Evolutionary conservation across 2,797 vertebrate species (phyloP).

Genomic region (Gouania willdenowi): DNA sequence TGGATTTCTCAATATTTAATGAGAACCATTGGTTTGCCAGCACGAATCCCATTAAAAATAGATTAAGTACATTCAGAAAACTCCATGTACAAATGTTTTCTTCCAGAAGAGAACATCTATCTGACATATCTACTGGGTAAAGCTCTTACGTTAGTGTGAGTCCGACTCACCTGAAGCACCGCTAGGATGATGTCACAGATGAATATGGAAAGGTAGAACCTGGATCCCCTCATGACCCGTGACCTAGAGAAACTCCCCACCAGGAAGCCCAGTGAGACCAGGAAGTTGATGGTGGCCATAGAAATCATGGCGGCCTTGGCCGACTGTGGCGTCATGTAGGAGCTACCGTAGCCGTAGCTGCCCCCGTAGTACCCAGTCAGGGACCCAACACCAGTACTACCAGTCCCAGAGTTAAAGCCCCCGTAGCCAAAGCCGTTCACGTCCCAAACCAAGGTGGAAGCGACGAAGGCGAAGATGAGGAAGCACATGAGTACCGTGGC

Average conservation of each 20-base stretch:
- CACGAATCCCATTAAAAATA: too few relatives aligned
- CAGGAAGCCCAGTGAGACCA: conserved; percentile 77
- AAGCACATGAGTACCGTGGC: conserved; percentile 75
- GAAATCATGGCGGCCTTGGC: conserved; percentile 87
- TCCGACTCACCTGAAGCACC: conserved; percentile 62
- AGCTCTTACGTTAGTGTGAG: too few relatives aligned
- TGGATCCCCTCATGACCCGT: conserved; percentile 58
- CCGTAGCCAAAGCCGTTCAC: conserved; percentile 67
- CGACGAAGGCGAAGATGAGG: conserved; percentile 83
- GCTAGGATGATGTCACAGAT: conserved; percentile 75
- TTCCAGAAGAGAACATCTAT: too few relatives aligned
- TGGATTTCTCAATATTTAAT: too few relatives aligned
- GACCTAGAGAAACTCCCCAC: conserved; percentile 78
- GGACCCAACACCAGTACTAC: conserved; percentile 10
- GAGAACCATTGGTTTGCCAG: too few relatives aligned
- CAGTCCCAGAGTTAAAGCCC: conserved; percentile 33
- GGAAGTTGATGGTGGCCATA: conserved; percentile 80
- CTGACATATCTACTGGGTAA: too few relatives aligned
- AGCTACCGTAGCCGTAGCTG: conserved; percentile 65
- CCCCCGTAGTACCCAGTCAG: conserved; percentile 71
- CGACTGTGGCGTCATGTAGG: conserved; percentile 79
- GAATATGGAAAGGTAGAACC: conserved; percentile 79
- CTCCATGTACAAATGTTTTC: too few relatives aligned
- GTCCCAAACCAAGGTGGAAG: conserved; percentile 87
- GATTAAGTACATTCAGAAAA: too few relatives aligned